Base-by-base conservation (phyloP, 2,888 invertebrate genomes). In the Brachyptera risi region DNA sequence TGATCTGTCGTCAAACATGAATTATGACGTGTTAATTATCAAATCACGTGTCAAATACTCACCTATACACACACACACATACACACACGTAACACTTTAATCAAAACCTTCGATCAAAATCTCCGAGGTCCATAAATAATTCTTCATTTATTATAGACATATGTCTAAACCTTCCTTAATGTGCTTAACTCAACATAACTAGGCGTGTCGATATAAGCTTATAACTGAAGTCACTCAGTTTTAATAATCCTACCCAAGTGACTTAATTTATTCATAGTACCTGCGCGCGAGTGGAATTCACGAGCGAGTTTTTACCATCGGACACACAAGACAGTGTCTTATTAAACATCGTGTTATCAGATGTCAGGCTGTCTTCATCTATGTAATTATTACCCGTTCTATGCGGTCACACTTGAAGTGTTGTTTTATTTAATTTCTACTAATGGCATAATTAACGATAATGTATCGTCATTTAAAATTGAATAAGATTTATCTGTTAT, bases 391-490 rank as follows among this genome's bases (percentile, higher is more conserved):
- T 31, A 11, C 11, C 11, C 5, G 31, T n/a, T n/a, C n/a, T n/a
- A n/a, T n/a, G n/a, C n/a, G n/a, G n/a, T n/a, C n/a, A n/a, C 17
- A 11, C 13, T 26, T 49, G 49, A 58, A 17, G 27, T 26, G 40
- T 58, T 57, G 64, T 58, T 61, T 63, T 57, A 62, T 62, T 64
- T 64, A 64, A 64, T 65, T 63, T 65, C 49, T 56, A 35, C 64
- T 64, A 64, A 64, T 64, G 64, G 64, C 64, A 62, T 64, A 64
- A 64, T 64, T 64, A 64, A 15, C 31, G 21, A 27, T 44, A 31
- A 15, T 38, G 61, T 62, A 62, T 49, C 56, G 51, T 54, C 57
- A 44, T 27, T n/a, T n/a, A n/a, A n/a, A n/a, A 44, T 56, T 57
- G 35, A 44, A 19, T 15, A 47, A 37, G 19, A 44, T 31, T 38